Evolutionary conservation across 2,888 invertebrate genomes (phyloP).

Genomic region (Dioctria rufipes): DNA sequence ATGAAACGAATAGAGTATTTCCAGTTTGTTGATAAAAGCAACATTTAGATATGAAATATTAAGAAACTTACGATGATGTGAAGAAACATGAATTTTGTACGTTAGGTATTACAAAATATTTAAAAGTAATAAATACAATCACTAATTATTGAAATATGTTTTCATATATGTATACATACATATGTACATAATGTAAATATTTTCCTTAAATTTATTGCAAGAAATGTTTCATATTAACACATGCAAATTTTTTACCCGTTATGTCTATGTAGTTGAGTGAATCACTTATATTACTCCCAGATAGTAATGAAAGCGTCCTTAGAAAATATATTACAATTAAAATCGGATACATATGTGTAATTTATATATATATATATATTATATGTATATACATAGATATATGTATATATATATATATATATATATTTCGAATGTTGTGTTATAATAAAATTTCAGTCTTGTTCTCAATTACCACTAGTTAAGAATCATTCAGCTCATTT

Average conservation of each 20-base stretch:
- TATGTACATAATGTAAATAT: background rate
- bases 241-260: constrained; percentile 41
- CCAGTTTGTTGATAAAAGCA: constrained; percentile 38
- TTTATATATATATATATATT: background rate
- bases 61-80: background rate
- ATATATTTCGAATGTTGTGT: constrained; percentile 48
- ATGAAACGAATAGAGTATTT: constrained; percentile 25
- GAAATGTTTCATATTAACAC: constrained; percentile 31
- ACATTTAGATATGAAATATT: background rate
- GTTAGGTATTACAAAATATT: background rate
- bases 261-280: constrained; percentile 12
- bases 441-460: constrained; percentile 71
- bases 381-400: too few species aligned
- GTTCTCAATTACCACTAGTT: constrained; percentile 70
- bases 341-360: too few species aligned
- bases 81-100: constrained; percentile 1
- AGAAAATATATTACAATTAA: background rate
- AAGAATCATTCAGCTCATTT: constrained; percentile 68
- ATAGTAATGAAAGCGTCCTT: constrained; percentile 27
- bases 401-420: background rate
- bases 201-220: constrained; percentile 50
- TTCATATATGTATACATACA: constrained; percentile 3
- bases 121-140: background rate
- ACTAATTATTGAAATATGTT: constrained; percentile 16
- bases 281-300: constrained; percentile 23